Percentiles rank a stretch among this genome's conserved stretches.
Evolutionary conservation across 2,113 vertebrate genomes (phyloP).

Genomic region (Tragelaphus scriptus): DNA sequence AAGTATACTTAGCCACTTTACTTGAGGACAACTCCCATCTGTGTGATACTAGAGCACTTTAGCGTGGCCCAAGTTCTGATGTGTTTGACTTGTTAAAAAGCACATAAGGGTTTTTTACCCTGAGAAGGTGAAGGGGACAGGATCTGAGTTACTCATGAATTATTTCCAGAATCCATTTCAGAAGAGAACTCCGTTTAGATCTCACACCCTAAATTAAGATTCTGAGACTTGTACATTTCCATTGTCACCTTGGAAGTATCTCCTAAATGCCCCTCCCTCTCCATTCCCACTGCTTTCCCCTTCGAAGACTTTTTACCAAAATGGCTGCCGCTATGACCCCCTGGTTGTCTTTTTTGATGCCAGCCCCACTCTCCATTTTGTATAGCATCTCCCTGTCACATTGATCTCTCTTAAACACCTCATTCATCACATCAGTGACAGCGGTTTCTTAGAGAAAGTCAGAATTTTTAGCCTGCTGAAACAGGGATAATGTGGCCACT

Average conservation of each 20-base stretch:
- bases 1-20: constrained; percentile 30
- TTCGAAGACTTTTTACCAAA: neutral
- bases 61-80: constrained; percentile 43
- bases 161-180: constrained; percentile 23
- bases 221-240: neutral
- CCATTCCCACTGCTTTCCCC: neutral
- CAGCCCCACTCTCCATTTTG: neutral
- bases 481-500: neutral
- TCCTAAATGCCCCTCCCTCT: neutral
- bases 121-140: neutral
- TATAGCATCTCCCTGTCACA: neutral
- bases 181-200: neutral
- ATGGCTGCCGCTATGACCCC: neutral
- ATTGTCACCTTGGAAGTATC: neutral
- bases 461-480: neutral
- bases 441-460: neutral
- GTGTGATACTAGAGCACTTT: neutral
- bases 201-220: neutral
- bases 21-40: constrained; percentile 2
- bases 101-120: neutral
- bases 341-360: neutral
- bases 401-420: neutral
- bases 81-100: constrained; percentile 44
- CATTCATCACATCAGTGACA: neutral
- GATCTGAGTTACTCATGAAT: neutral